Evolutionary conservation across 2,888 invertebrate species (phyloP), one percentile per base, ranked within the genome.

Genomic region (Nesidiocoris tenuis): DNA sequence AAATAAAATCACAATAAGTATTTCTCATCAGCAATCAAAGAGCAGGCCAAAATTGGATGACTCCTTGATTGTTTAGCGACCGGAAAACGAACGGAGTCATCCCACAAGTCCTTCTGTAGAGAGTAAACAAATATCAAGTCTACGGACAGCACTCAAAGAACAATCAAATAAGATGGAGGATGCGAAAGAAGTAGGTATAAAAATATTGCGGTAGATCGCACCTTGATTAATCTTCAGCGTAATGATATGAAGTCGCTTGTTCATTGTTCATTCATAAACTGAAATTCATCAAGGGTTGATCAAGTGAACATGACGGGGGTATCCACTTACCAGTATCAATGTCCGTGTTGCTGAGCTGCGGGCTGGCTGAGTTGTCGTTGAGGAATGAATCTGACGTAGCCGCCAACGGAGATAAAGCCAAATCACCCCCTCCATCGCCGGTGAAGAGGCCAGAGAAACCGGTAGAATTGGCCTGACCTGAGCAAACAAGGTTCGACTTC

Each of bases 361-460:
- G 74, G 39, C 74, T 66, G 24, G 65, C 59, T 39, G 74, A 75
- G 57, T 25, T 65, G 74, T 75, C 74, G 59, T 75, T 75, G 25
- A 59, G 65, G 21, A 24, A 75, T 18, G 74, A 75, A 21, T 75
- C 74, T 2, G 74, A 59, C 17, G 74, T 65, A 24, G 61, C 72
- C n/a, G 72, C 72, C 61, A 72, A 61, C 16, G 72, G 72, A 22
- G 72, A 72, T 19, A 72, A 61, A 39, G 55, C 72, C 61, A 72
- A 25, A 23, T 63, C 72, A 18, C 72, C 54, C 39, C 61, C 54
- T 61, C 54, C 61, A 17, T 72, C 72, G 16, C 63, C 22, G 23
- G 56, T 54, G 72, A 72, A 72, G 2, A 72, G 61, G 18, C 72
- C 72, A 1, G 72, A 61, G 61, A 72, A 72, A n/a, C 72, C 72